A percentile compares a stretch with the other conserved stretches of the same genome.
These are phyloP conservation scores for Pelosia muscerda DNA, from an alignment of 2,888 invertebrate genomes.

Conservation along the genomic window DNA sequence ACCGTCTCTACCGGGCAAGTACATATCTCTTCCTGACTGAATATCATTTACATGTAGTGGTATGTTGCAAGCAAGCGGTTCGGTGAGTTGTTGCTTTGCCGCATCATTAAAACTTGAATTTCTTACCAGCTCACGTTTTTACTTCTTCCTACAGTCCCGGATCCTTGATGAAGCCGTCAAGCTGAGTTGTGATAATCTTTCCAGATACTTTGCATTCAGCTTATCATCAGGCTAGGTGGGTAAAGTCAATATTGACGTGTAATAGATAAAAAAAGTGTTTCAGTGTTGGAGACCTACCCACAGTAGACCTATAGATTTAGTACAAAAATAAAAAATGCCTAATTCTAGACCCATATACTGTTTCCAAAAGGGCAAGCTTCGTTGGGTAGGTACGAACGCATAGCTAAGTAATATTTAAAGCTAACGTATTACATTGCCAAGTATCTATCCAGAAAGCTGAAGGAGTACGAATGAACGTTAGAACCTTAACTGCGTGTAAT, in stretches of 20 bases:
- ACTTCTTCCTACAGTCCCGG: too few species aligned
- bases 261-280: background rate
- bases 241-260: too few species aligned
- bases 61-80: background rate
- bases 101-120: too few species aligned
- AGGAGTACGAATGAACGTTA: conserved; percentile 36
- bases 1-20: too few species aligned
- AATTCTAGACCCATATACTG: background rate
- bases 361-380: background rate
- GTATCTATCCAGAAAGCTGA: conserved; percentile 36
- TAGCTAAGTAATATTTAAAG: conserved; percentile 13
- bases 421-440: conserved; percentile 21
- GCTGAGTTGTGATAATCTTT: too few species aligned
- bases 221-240: too few species aligned
- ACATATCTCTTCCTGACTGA: background rate
- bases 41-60: background rate
- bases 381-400: background rate
- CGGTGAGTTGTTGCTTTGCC: too few species aligned
- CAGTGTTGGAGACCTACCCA: background rate
- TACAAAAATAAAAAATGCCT: background rate
- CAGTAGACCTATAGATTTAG: background rate
- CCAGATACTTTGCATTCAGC: too few species aligned
- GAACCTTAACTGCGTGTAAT: conserved; percentile 42
- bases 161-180: too few species aligned
- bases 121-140: too few species aligned